phyloP scores from a whole-genome alignment of 1,140 invertebrate species.

The silkworm (Bombyx mori) region ASM3026992v2 NC_085123.1:4235501-4236000 shows the following conservation, averaged over 20 bases:
- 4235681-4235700: conserved; percentile 76
- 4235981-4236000: conserved; percentile 73
- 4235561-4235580: conserved; percentile 72
- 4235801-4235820: conserved; percentile 72
- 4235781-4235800: conserved; percentile 72
- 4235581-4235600: conserved; percentile 76
- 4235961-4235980: conserved; percentile 65
- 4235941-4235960: conserved; percentile 73
- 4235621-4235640: conserved; percentile 73
- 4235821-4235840: conserved; percentile 72
- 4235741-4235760: conserved; percentile 70
- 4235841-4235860: conserved; percentile 74
- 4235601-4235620: conserved; percentile 75
- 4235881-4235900: conserved; percentile 72
- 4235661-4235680: conserved; percentile 74
- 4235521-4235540: conserved; percentile 77
- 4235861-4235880: conserved; percentile 76
- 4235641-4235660: conserved; percentile 72
- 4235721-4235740: conserved; percentile 72
- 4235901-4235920: conserved; percentile 75
- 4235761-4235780: conserved; percentile 69
- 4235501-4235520: conserved; percentile 72
- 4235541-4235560: conserved; percentile 73
- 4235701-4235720: conserved; percentile 71
- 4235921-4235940: conserved; percentile 74